phyloP scores from a whole-genome alignment of 2,113 vertebrate species.

The Tragelaphus buxtoni region DNA sequence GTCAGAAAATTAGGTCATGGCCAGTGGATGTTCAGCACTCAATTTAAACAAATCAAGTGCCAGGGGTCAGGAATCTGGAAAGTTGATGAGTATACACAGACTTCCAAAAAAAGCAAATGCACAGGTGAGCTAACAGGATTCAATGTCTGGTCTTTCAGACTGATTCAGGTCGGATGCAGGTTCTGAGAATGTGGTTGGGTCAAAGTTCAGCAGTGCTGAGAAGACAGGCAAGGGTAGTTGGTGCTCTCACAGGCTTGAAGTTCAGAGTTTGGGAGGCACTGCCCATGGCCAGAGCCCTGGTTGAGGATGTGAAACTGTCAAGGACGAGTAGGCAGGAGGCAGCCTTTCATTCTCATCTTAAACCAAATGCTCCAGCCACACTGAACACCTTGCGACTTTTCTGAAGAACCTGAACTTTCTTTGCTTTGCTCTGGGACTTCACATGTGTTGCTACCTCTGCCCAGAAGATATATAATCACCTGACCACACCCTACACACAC shows the following conservation, averaged over 20 bases:
- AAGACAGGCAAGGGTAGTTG: neutral
- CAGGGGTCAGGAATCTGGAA: neutral
- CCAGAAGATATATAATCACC: neutral
- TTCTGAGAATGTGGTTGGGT: neutral
- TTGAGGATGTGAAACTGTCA: neutral
- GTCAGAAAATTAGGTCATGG: neutral
- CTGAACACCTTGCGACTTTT: neutral
- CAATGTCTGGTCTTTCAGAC: neutral
- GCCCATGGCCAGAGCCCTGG: neutral
- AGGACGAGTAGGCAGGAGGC: neutral
- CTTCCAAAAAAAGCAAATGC: neutral
- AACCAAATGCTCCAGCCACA: neutral
- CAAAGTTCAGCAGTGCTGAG: neutral
- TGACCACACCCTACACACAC: neutral
- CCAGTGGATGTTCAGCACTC: neutral
- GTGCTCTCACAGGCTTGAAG: neutral
- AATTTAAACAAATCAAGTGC: neutral
- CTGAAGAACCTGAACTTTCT: neutral
- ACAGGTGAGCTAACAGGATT: neutral
- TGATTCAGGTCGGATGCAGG: neutral
- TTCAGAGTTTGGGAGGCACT: neutral
- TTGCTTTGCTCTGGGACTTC: neutral
- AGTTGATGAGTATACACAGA: neutral
- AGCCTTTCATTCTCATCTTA: neutral
- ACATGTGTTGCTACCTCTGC: neutral